Base-by-base conservation (phyloP, 2,113 vertebrate species). In the Scytalopus superciliaris region DNA sequence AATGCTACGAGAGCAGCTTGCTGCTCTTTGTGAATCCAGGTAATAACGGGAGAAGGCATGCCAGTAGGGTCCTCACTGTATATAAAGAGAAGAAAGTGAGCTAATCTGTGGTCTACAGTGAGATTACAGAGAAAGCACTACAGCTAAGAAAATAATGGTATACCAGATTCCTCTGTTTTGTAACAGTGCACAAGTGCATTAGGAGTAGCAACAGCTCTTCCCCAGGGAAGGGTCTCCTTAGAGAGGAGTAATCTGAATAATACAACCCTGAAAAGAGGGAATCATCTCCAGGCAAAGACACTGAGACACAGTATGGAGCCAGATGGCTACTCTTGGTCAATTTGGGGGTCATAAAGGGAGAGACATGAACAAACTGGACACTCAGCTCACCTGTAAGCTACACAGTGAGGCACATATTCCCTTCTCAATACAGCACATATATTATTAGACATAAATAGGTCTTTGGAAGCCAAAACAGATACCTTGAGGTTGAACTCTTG, bases 401-500 rank as follows among this genome's bases (percentile, higher is more conserved):
- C 10, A 55, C 0, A 84, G 22, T 21, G 66, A 66, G 44, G 31
- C 21, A 55, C 6, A 25, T 67, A 74, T 19, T 76, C 24, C 40
- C 25, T 78, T 84, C 64, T 83, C 39, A 75, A 40, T 67, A 52
- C 2, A 90, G 67, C 45, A 88, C 15, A 42, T 13, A 47, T 1
- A 16, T 55, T 70, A 67, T 57, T 27, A 77, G 30, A 93, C 9
- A 50, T 19, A 52, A 85, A 90, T 23, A 83, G 35, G 23, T 64
- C 33, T 86, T 68, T 44, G 35, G 37, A 93, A 82, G 45, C 19
- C 85, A 81, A 85, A 87, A 77, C 12, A 80, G 57, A 81, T 97
- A 98, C 98, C 98, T 97, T 96, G 75, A 92, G 87, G 37, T 53
- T 73, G 97, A 56, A 76, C 86, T 89, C 94, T 95, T 93, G 93